phyloP scores from a whole-genome alignment of 2,888 invertebrate genomes.

The Tuberolachnus salignus region DNA sequence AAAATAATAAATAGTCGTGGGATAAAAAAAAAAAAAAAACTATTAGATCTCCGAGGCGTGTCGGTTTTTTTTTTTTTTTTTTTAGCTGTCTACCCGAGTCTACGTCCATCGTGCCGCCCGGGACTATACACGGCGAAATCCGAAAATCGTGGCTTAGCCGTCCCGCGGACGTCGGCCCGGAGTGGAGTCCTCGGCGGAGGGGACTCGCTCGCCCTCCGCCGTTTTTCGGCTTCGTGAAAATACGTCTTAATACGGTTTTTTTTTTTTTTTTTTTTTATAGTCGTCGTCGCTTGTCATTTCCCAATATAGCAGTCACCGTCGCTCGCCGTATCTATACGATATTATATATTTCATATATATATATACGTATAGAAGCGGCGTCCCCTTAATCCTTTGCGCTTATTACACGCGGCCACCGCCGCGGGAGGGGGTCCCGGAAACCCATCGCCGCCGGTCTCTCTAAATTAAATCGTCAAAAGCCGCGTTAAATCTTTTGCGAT shows the following conservation, averaged over 20 bases:
- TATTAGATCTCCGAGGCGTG: conserved; percentile 53
- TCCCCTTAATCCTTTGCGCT: conserved; percentile 53
- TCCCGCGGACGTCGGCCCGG: conserved; percentile 1
- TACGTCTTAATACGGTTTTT: conserved; percentile 38
- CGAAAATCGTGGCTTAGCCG: conserved; percentile 53
- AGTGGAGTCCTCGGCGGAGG: background rate
- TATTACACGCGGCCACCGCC: conserved; percentile 48
- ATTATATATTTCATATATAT: background rate
- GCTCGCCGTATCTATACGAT: background rate
- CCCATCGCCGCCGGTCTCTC: conserved; percentile 35
- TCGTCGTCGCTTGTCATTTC: conserved; percentile 52
- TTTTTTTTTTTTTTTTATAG: conserved; percentile 29
- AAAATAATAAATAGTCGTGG: conserved; percentile 41
- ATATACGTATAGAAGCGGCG: conserved; percentile 3
- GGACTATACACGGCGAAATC: conserved; percentile 32
- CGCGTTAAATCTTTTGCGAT: conserved; percentile 56
- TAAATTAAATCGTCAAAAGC: conserved; percentile 56
- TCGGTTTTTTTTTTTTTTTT: conserved; percentile 32
- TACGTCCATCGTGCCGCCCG: background rate
- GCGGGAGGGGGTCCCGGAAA: conserved; percentile 43
- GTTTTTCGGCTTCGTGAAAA: background rate
- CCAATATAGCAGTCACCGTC: conserved; percentile 39
- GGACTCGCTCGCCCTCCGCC: conserved; percentile 17
- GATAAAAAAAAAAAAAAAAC: conserved; percentile 53
- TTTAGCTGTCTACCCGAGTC: background rate